A percentile compares a stretch with the other conserved stretches of the same genome.
These are phyloP conservation scores for Drosophila oshimai DNA, from an alignment of 1,140 invertebrate species.

Conservation along the genomic window DNA sequence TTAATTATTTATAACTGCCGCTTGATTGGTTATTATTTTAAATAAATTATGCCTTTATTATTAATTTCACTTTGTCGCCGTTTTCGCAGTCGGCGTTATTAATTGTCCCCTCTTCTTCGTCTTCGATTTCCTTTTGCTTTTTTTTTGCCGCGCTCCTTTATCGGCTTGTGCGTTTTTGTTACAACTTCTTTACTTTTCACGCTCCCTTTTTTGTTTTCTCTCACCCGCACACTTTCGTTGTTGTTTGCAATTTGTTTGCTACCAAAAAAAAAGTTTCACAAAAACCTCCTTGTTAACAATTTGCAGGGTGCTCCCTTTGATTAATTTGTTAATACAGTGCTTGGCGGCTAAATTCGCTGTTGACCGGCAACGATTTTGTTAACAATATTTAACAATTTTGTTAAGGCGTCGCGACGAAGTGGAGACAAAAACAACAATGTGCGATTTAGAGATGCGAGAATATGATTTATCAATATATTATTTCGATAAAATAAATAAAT, in stretches of 20 bases:
- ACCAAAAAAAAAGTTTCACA: constrained; percentile 9
- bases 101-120: constrained; percentile 21
- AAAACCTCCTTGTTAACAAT: not conserved
- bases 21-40: constrained; percentile 64
- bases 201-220: no score
- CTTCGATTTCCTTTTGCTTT: no score
- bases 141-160: constrained; percentile 25
- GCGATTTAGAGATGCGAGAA: no score
- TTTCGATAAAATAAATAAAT: no score
- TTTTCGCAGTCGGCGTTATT: constrained; percentile 41
- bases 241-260: constrained; percentile 11
- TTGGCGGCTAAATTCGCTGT: not conserved
- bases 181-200: constrained; percentile 1
- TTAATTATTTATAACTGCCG: constrained; percentile 47
- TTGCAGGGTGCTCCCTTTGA: not conserved
- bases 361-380: constrained; percentile 39
- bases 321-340: not conserved
- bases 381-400: constrained; percentile 28
- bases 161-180: not conserved
- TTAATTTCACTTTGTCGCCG: constrained; percentile 63
- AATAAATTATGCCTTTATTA: constrained; percentile 65
- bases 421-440: not conserved
- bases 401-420: constrained; percentile 17
- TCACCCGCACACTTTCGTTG: constrained; percentile 11
- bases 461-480: no score